Evolutionary conservation across 2,797 vertebrate genomes (phyloP).

Genomic region (Telmatherina bonti): DNA sequence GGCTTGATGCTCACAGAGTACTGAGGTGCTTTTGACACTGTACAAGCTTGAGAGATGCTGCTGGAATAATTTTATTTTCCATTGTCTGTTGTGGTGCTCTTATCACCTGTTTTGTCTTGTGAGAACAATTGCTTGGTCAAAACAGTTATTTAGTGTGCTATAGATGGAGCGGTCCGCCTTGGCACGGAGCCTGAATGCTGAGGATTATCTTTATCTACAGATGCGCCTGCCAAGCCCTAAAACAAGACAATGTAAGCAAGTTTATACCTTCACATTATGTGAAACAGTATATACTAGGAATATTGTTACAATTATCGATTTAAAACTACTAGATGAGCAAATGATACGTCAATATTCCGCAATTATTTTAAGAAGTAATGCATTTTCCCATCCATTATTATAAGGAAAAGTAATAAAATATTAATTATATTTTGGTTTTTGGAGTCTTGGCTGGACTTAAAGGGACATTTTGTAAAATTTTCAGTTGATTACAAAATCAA

Average conservation of each 20-base stretch:
- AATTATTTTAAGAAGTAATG: background rate
- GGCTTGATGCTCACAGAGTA: slow-evolving; percentile 28
- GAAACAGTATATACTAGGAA: background rate
- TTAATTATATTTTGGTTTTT: background rate
- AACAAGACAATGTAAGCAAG: background rate
- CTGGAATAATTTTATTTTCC: slow-evolving; percentile 30
- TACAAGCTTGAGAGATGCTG: slow-evolving; percentile 20
- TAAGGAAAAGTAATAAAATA: background rate
- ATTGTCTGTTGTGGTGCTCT: slow-evolving; percentile 28
- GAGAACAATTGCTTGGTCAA: slow-evolving; percentile 27
- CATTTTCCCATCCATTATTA: background rate
- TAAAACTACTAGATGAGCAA: background rate
- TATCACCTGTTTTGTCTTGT: slow-evolving; percentile 32
- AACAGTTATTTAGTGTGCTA: slow-evolving; percentile 13
- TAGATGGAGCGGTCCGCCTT: background rate
- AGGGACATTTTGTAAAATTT: too few relatives aligned
- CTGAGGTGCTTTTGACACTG: slow-evolving; percentile 37
- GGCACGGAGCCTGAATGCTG: background rate
- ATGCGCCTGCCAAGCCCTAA: too few relatives aligned
- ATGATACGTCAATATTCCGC: background rate
- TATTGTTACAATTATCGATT: background rate
- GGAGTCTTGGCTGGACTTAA: background rate
- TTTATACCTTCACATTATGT: background rate
- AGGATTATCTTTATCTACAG: background rate
- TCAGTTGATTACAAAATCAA: too few relatives aligned